Base-by-base conservation (phyloP, 2,113 vertebrate species). In the Clupea harengus region DNA sequence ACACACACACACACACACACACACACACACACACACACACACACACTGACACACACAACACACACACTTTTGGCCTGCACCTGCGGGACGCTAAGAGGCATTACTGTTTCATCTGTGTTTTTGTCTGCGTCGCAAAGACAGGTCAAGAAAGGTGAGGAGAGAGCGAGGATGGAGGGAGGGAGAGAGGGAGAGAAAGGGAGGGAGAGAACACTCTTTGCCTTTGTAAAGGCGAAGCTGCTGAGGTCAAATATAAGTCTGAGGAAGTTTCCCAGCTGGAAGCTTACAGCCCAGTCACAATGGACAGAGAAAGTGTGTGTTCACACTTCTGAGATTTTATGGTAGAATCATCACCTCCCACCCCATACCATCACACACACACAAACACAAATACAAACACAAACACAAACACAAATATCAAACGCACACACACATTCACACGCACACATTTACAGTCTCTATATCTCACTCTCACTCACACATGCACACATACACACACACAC, bases 341-440 rank as follows among this genome's bases (percentile, higher is more conserved):
- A 5, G 64, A 86, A 75, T 83, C 46, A 15, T 28, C 50, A 67
- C 82, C 81, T 67, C 82, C 67, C n/a, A n/a, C n/a, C n/a, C n/a
- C 60, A 57, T 44, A 0, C 17, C 39, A 49, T 45, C 28, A 52
- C 50, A 2, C 3, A 52, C 10, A 52, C 11, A 52, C 50, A 52
- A 9, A 52, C 50, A 52, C 50, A 13, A 9, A 13, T 0, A 15
- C 50, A 11, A 9, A 52, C 50, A 52, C 50, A 13, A 9, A 13
- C 10, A 15, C 50, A 11, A 9, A 52, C 50, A 52, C 50, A 86
- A 49, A 6, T 49, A 10, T 6, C n/a, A 52, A 11, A 75, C 45
- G 50, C 46, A 52, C 81, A 50, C 85, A n/a, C n/a, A n/a, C n/a
- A n/a, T n/a, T n/a, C n/a, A n/a, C n/a, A n/a, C n/a, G n/a, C n/a